phyloP scores from a whole-genome alignment of 2,888 invertebrate species.

The Sarcophaga rosellei region DNA sequence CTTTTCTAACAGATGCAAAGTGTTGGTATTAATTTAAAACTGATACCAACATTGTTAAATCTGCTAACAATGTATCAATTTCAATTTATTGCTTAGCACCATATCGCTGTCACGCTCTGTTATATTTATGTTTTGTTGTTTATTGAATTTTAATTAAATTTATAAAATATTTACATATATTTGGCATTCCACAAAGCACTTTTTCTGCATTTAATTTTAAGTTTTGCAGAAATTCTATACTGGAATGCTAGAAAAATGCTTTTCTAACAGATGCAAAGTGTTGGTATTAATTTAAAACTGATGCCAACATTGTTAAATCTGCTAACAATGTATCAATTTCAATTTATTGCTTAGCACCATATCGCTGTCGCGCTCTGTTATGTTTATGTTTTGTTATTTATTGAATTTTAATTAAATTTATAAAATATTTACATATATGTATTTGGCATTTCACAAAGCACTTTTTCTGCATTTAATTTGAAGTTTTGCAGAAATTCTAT shows the following conservation, averaged over 20 bases:
- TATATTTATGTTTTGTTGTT: constrained; percentile 71
- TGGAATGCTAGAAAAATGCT: not conserved
- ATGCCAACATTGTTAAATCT: constrained; percentile 9
- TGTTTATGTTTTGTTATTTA: constrained; percentile 71
- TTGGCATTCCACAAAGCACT: not conserved
- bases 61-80: constrained; percentile 68
- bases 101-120: too few species aligned
- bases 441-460: not conserved
- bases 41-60: not conserved
- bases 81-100: not conserved
- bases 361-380: too few species aligned
- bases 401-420: not conserved
- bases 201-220: not conserved
- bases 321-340: constrained; percentile 67
- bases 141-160: not conserved
- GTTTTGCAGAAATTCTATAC: not conserved
- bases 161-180: not conserved
- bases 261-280: constrained; percentile 6
- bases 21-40: not conserved
- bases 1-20: constrained; percentile 1
- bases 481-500: not conserved
- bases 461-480: not conserved
- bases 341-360: not conserved
- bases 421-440: not conserved
- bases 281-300: not conserved